Base-by-base conservation (phyloP, 2,797 vertebrate species). In the Sylvia borin region DNA sequence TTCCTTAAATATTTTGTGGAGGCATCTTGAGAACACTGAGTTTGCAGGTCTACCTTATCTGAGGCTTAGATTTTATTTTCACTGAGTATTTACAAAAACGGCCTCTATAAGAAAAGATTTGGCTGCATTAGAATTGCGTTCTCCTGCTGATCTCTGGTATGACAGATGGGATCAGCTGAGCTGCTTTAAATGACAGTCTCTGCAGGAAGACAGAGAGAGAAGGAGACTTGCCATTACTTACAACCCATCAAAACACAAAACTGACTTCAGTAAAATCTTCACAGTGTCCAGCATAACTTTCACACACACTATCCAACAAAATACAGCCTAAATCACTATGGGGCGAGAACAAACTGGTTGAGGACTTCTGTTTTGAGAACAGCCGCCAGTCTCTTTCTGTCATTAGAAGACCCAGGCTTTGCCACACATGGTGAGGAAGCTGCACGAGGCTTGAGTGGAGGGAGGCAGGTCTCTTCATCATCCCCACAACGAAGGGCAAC, bases 391-490 rank as follows among this genome's bases (percentile, higher is more conserved):
- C 19, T 57, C 34, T 50, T 70, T 73, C 40, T 77, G 50, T 26
- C 54, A 65, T 47, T 18, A 76, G 32, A 75, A 78, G 73, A 64
- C 29, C 31, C 22, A 29, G 17, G 27, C 19, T 45, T 77, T 78
- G 68, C 26, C 65, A 61, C 10, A 51, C 8, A 16, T 17, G 22
- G 38, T 43, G 19, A 1, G 5, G 62, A 84, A n/a, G 31, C 10
- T 3, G 8, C 0, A 0, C 0, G 4, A 68, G 22, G 31, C 34
- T 57, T 26, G 27, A 72, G 21, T 24, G 31, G 32, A 78, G 55
- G 31, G 29, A 78, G 55, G 31, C 13, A n/a, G 14, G 13, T 45
- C 32, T 75, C 84, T 54, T 92, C 31, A 38, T 62, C 31, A 16
- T 32, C 27, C 10, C 32, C 54, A 27, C 0, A 0, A 13, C 11